Base-by-base conservation (phyloP, 2,888 invertebrate species). In the Peribatodes rhomboidaria region DNA sequence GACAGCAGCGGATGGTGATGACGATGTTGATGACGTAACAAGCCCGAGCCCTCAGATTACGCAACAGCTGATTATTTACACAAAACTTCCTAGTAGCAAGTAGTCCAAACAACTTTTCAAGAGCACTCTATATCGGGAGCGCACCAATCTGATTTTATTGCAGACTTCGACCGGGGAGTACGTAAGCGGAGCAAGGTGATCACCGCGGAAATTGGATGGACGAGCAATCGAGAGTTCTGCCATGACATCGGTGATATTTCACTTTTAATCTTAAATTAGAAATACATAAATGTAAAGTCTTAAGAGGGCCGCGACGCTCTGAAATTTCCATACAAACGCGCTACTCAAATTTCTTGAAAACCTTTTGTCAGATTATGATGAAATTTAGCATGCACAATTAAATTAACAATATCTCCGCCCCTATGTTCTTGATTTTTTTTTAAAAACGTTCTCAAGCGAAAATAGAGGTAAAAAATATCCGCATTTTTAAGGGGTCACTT, bases 161-260 rank as follows among this genome's bases (percentile, higher is more conserved):
- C 49, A 16, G 20, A 57, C 46, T 37, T 57, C 37, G 46, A 39
- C 22, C 57, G 22, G 46, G 13, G 6, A 56, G 44, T n/a, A 46
- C 44, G n/a, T 47, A 47, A 47, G 6, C 22, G 9, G 37, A 16
- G 37, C 46, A 18, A 37, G 47, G 57, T 37, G 39, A n/a, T 27
- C 46, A 3, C n/a, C 46, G 46, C 22, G 27, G 46, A 27, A 2
- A 7, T 46, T 11, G 2, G 8, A 46, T 46, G 22, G 46, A 46
- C n/a, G 46, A 20, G 42, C 1, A 42, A 42, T 20, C 10, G 14
- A 13, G 37, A 27, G 35, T 35, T 35, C 11, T 35, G 9, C 6
- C 6, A 9, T 35, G 9, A 11, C 35, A 7, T 35, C 11, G 9
- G 35, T 35, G 35, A 11, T 9, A 35, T 35, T 3, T 3, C 35